phyloP scores from a whole-genome alignment of 2,113 vertebrate species.

The Hippocampus abdominalis region DNA sequence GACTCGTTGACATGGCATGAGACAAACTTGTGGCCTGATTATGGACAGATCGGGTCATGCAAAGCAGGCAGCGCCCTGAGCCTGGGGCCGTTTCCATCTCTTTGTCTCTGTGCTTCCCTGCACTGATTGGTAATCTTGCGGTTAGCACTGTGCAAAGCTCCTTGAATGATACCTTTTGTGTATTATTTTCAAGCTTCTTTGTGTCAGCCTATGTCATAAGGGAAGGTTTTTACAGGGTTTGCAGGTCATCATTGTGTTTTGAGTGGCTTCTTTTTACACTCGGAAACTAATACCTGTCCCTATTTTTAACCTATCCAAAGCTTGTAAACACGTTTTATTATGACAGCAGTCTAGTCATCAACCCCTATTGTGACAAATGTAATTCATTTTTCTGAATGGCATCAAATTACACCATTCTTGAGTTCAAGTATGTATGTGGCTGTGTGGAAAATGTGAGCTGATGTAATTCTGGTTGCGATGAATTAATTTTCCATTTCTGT shows the following conservation, averaged over 20 bases:
- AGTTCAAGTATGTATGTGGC: not conserved
- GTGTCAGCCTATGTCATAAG: not conserved
- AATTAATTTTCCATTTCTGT: constrained; percentile 4
- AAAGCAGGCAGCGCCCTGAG: constrained; percentile 49
- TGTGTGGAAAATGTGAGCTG: not conserved
- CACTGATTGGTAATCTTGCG: constrained; percentile 3
- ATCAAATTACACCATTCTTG: not conserved
- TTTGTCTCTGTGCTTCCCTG: constrained; percentile 9
- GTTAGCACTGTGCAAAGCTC: not conserved
- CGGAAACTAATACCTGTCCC: not conserved
- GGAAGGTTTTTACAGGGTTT: not conserved
- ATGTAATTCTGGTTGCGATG: not conserved
- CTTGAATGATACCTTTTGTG: not conserved
- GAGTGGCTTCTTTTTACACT: not conserved
- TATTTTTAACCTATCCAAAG: not conserved
- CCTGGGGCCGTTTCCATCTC: constrained; percentile 12
- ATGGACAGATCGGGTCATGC: constrained; percentile 42
- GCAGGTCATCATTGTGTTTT: not conserved
- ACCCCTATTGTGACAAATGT: not conserved
- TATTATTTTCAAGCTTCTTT: not conserved
- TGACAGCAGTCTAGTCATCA: not conserved
- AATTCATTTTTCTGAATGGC: not conserved
- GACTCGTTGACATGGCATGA: constrained; percentile 43
- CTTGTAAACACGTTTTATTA: not conserved
- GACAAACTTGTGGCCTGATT: constrained; percentile 52